Percentiles rank a stretch among this genome's conserved stretches.
Evolutionary conservation across 2,797 vertebrate species (phyloP).

Genomic region (Xyrichtys novacula): DNA sequence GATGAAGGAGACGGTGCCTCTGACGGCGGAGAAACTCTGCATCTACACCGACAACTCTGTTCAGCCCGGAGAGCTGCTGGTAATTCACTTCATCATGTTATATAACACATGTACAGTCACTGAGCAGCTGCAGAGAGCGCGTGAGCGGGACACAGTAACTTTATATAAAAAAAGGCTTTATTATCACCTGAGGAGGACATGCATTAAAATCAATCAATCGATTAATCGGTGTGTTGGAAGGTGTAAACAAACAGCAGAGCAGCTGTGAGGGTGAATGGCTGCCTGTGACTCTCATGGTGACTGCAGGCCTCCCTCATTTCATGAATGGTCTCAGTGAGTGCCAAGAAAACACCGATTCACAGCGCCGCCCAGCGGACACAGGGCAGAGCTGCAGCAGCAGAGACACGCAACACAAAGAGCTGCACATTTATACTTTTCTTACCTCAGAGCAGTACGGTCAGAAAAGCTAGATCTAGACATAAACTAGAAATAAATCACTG

Average conservation of each 20-base stretch:
- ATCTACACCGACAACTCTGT: slow-evolving; percentile 99
- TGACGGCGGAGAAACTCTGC: slow-evolving; percentile 97
- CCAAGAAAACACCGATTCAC: slow-evolving; percentile 26
- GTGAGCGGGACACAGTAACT: slow-evolving; percentile 12
- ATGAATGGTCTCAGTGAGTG: slow-evolving; percentile 65
- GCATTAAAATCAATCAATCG: not conserved
- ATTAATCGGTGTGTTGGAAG: not conserved
- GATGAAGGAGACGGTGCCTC: slow-evolving; percentile 98
- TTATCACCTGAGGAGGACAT: no score
- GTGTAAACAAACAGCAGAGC: slow-evolving; percentile 2
- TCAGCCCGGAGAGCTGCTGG: slow-evolving; percentile 93
- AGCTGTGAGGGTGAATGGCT: slow-evolving; percentile 54
- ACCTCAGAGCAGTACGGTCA: not conserved
- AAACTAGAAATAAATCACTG: no score
- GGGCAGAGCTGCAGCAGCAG: not conserved
- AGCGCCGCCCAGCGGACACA: slow-evolving; percentile 53
- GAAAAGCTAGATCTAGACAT: no score
- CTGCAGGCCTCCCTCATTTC: slow-evolving; percentile 74
- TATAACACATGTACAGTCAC: slow-evolving; percentile 50
- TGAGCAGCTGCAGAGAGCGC: slow-evolving; percentile 2
- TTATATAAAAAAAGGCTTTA: no score
- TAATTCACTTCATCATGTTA: slow-evolving; percentile 83
- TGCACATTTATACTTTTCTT: slow-evolving; percentile 20
- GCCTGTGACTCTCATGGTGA: slow-evolving; percentile 65
- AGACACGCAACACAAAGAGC: not conserved